Evolutionary conservation across 2,888 invertebrate genomes (phyloP).

Genomic region (Junonia oenone): DNA sequence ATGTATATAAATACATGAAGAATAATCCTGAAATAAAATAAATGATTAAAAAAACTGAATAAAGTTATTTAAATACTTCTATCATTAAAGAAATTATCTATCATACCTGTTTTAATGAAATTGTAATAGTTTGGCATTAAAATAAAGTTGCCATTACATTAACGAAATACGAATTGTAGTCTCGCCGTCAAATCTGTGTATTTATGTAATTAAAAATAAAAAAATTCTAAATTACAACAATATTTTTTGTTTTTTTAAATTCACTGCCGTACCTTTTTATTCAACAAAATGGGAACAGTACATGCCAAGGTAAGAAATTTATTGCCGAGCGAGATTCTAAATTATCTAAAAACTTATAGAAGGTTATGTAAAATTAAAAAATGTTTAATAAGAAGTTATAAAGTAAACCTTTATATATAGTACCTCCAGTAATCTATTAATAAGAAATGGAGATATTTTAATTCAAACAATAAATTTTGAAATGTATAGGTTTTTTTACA

Average conservation of each 20-base stretch:
- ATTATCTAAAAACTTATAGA: not conserved
- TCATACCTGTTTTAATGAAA: no score
- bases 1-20: no score
- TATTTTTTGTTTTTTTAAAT: conserved; percentile 9
- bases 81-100: not conserved
- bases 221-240: conserved; percentile 33
- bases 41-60: no score
- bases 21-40: no score
- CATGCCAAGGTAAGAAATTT: conserved; percentile 34
- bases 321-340: no score
- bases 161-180: not conserved
- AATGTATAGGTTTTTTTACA: no score
- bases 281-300: conserved; percentile 37
- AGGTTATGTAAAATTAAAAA: conserved; percentile 16
- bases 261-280: conserved; percentile 1
- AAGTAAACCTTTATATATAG: no score
- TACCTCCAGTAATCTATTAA: no score
- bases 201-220: conserved; percentile 42
- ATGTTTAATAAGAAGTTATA: no score
- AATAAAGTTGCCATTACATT: conserved; percentile 3
- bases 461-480: no score
- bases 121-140: not conserved
- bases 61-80: not conserved
- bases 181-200: conserved; percentile 35
- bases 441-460: no score